Evolutionary conservation across 2,113 vertebrate genomes (phyloP).

Genomic region (Passer domesticus): DNA sequence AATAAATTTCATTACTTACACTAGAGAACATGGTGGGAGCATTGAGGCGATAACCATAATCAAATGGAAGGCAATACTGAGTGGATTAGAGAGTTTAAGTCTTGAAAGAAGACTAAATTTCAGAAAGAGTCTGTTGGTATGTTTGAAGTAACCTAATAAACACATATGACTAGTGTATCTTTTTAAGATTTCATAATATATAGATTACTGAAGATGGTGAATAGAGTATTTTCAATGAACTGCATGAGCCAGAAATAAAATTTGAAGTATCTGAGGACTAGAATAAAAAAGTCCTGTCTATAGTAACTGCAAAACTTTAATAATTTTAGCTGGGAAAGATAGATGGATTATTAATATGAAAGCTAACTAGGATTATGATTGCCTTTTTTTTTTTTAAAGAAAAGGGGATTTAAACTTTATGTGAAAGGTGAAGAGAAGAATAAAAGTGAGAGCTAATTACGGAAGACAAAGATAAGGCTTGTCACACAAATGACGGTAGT

Average conservation of each 20-base stretch:
- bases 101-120: not conserved
- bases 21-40: not conserved
- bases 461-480: not conserved
- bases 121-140: not conserved
- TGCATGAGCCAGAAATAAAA: not conserved
- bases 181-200: not conserved
- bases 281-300: not conserved
- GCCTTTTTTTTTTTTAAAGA: not conserved
- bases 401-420: not conserved
- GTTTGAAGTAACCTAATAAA: not conserved
- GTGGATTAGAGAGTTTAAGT: not conserved
- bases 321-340: not conserved
- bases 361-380: not conserved
- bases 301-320: not conserved
- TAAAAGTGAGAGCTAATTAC: not conserved
- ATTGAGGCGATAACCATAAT: not conserved
- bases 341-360: not conserved
- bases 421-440: not conserved
- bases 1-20: not conserved
- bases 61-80: not conserved
- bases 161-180: not conserved
- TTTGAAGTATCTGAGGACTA: not conserved
- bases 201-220: not conserved
- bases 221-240: not conserved
- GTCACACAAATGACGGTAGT: not conserved